A percentile compares a stretch with the other conserved stretches of the same genome.
Evolutionary conservation across 92 coral and sea anemone species (phyloP).

Genomic region (Scolanthus callimorphus): DNA sequence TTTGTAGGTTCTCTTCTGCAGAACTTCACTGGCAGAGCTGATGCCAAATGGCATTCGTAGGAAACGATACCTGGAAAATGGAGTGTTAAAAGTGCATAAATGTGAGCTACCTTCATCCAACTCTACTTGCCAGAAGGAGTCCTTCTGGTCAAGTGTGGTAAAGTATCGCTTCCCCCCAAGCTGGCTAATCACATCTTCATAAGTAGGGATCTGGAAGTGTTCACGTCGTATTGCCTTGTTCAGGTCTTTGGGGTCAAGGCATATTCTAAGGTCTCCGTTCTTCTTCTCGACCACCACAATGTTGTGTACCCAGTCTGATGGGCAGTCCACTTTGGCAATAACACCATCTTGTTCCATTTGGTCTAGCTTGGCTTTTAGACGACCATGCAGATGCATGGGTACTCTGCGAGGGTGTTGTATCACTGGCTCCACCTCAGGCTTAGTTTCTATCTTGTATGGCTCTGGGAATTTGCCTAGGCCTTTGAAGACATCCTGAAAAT

Average conservation of each 20-base stretch:
- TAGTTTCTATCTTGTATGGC: conserved; percentile 1
- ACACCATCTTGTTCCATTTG: conserved; percentile 13
- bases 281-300: conserved; percentile 6
- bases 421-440: conserved; percentile 12
- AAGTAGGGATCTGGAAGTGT: conserved; percentile 12
- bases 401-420: conserved; percentile 17
- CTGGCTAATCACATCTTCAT: conserved; percentile 7
- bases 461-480: conserved; percentile 8
- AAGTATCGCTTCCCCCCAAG: conserved; percentile 17
- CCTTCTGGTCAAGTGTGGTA: conserved; percentile 37
- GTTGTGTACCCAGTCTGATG: conserved; percentile 14
- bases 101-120: conserved; percentile 37
- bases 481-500: conserved; percentile 20
- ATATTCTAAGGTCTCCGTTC: conserved; percentile 4
- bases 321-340: conserved; percentile 14
- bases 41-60: no score
- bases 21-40: background rate
- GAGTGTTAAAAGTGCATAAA: conserved; percentile 42
- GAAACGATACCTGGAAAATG: conserved; percentile 22
- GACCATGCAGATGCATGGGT: conserved; percentile 5
- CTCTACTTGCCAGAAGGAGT: conserved; percentile 40
- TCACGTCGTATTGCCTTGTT: conserved; percentile 8
- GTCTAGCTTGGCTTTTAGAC: conserved; percentile 9
- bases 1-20: conserved; percentile 37
- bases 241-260: conserved; percentile 20